Evolutionary conservation across 2,797 vertebrate species (phyloP), one percentile per base, ranked within the genome.

Genomic region (Erethizon dorsatum): DNA sequence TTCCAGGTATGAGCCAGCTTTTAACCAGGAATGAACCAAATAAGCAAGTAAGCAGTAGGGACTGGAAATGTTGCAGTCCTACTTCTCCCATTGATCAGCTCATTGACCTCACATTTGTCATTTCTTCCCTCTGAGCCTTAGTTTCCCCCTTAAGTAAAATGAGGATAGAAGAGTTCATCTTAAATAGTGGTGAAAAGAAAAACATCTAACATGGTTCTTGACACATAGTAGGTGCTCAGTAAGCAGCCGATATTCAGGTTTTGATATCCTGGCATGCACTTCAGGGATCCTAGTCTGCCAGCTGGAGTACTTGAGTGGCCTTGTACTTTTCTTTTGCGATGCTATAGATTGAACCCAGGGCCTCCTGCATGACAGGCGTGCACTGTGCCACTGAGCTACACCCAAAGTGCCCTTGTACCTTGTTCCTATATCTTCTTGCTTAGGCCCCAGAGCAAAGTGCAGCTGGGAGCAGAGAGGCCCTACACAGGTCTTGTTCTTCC

Each of bases 341-440:
- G 26, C 37, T 28, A 54, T 12, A 6, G 50, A 33, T n/a, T 47
- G 15, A 79, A 20, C 31, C 15, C 28, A 52, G 3, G 77, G 50
- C 31, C 8, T 54, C 7, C 15, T 54, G 8, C 45, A 50, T 50
- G 73, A 31, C 45, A 50, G 45, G 12, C 13, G 13, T 31, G 26
- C 50, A n/a, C 50, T 79, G 28, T 79, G 50, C 31, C 50, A 79
- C 31, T 33, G 17, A 54, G 50, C 22, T 45, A 45, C 71, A 75
- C 24, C 11, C 41, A 45, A 47, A 75, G 24, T 37, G 2, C 15
- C 85, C 18, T 86, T 95, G 63, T 45, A 92, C 52, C 47, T 91
- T 88, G 24, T 91, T 96, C n/a, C 75, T 18, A 17, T 84, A 26
- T 82, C 45, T 92, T n/a, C 63, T 95, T 96, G 69, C 18, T 87